Conservation (phyloP, 2,888 invertebrate species). For the Troilus luridus region DNA sequence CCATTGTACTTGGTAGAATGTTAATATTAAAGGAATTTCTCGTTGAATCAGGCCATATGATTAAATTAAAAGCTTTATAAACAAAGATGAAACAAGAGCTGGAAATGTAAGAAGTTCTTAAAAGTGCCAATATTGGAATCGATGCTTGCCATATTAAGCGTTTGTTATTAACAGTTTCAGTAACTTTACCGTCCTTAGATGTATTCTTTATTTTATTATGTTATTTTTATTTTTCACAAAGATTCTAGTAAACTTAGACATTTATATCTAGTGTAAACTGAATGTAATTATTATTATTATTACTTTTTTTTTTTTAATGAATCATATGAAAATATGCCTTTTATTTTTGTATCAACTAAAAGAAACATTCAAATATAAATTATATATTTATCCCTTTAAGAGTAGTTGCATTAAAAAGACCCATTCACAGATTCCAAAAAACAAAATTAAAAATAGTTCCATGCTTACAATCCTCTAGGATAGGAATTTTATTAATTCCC, state of each 20-base stretch:
- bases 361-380: conserved; percentile 32
- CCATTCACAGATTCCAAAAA: too few relatives aligned
- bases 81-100: neutral
- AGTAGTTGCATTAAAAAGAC: too few relatives aligned
- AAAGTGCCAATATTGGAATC: conserved; percentile 39
- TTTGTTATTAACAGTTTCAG: conserved; percentile 18
- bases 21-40: neutral
- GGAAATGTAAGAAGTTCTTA: neutral
- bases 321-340: conserved; percentile 9
- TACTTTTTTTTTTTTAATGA: neutral
- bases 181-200: conserved; percentile 14
- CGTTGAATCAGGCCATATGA: neutral
- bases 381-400: neutral
- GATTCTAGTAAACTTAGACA: neutral
- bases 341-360: conserved; percentile 36
- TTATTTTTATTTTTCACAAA: conserved; percentile 1
- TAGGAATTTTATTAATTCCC: too few relatives aligned
- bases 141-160: conserved; percentile 38
- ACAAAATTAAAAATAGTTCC: too few relatives aligned
- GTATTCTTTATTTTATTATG: conserved; percentile 6
- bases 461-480: too few relatives aligned
- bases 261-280: too few relatives aligned
- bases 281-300: neutral
- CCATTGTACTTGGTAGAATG: neutral
- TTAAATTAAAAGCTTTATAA: too few relatives aligned